Base-by-base conservation (phyloP, 1,140 invertebrate genomes). In the Homarus americanus region DNA sequence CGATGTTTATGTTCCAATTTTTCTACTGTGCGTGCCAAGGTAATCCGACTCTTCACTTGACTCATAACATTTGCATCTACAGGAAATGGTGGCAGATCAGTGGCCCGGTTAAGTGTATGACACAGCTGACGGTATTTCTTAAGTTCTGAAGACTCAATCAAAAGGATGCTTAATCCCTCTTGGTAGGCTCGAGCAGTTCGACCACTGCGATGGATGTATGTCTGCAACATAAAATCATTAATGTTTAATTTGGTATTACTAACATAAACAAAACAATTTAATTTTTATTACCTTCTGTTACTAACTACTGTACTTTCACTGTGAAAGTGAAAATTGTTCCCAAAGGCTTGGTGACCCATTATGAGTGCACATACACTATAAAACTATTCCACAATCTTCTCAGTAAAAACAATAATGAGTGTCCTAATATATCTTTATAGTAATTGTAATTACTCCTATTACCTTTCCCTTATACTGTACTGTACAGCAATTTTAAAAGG, bases 161-260 rank as follows among this genome's bases (percentile, higher is more conserved):
- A 95, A 91, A 99, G 95, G 12, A 99, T 96, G 40, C 98, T 98
- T 15, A 99, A 96, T 15, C 99, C 99, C 94, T 97, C 96, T 91
- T 97, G 97, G 82, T 95, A 96, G 15, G 98, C 98, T 88, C 99
- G 95, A 0, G 99, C 99, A 12, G 99, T 99, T 89, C 99, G 95
- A 0, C 99, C 99, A 95, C 98, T 99, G 82, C 99, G 95, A 94
- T 99, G 99, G 0, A 99, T 96, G 94, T 99, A 99, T 94, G 96
- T 97, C 96, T 96, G 92, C 75, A 95, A 94, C 72, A 20, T 58
- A 24, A 58, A 58, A 58, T 58, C 5, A 58, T 24, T 24, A 20
- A 58, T 58, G 20, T 58, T 58, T 58, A 58, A 20, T 58, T 49
- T 2, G 17, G 0, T 17, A 49, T 49, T 49, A 10, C 17, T 49